Evolutionary conservation across 2,797 vertebrate genomes (phyloP).

Genomic region (Enteromius viviparus): DNA sequence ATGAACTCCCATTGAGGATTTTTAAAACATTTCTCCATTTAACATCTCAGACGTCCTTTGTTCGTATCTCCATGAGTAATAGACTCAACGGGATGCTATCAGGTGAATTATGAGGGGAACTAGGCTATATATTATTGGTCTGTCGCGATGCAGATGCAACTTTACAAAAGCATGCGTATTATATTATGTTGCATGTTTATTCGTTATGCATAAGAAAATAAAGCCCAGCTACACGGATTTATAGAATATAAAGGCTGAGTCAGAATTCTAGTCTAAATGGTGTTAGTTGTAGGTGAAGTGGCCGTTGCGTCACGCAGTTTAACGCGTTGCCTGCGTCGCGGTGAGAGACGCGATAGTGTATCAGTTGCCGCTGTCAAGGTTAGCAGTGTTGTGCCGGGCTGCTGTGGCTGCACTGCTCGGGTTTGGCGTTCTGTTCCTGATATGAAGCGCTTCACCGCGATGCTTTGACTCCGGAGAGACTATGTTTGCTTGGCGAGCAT

Average conservation of each 20-base stretch:
- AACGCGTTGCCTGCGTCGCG: background rate
- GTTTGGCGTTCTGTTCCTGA: constrained; percentile 75
- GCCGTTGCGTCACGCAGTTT: background rate
- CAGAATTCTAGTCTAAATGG: background rate
- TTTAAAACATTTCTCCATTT: background rate
- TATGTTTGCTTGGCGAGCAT: constrained; percentile 67
- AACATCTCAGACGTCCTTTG: background rate
- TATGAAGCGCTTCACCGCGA: constrained; percentile 62
- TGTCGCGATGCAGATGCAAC: too few relatives aligned
- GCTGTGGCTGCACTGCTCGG: constrained; percentile 73
- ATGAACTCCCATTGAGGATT: background rate
- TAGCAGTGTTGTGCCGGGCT: constrained; percentile 75
- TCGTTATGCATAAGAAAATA: background rate
- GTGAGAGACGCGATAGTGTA: constrained; percentile 33
- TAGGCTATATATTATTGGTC: background rate
- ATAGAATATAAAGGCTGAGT: background rate
- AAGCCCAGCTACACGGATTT: background rate
- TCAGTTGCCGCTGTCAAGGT: constrained; percentile 59
- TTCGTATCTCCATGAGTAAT: background rate
- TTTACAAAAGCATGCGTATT: background rate
- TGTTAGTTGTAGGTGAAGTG: constrained; percentile 29
- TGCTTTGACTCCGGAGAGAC: constrained; percentile 78
- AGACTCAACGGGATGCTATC: background rate
- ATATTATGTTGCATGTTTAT: background rate
- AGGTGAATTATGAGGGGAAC: background rate